phyloP scores from a whole-genome alignment of 2,797 vertebrate genomes.

The Schizothorax lantsangensis region DNA sequence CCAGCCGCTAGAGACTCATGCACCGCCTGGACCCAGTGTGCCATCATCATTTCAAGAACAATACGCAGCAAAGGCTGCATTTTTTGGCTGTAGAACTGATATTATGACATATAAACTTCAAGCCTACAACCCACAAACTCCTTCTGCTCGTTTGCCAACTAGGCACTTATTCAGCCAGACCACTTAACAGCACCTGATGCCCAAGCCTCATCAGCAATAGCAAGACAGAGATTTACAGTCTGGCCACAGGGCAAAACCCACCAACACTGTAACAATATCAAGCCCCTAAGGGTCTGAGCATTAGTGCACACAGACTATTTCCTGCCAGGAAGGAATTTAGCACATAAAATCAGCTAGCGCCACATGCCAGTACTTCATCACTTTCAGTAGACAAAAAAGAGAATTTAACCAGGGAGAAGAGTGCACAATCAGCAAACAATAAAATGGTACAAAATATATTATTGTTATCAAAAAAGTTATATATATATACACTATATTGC shows the following conservation, averaged over 20 bases:
- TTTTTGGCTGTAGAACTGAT: not conserved
- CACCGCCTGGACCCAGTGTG: slow-evolving; percentile 37
- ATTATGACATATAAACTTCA: not conserved
- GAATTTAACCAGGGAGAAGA: slow-evolving; percentile 49
- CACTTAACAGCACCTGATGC: slow-evolving; percentile 62
- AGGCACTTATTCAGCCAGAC: slow-evolving; percentile 33
- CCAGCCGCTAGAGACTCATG: slow-evolving; percentile 44
- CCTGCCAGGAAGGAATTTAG: slow-evolving; percentile 80
- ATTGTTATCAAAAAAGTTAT: not conserved
- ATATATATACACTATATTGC: not conserved
- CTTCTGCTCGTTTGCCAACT: slow-evolving; percentile 13
- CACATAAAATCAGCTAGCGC: slow-evolving; percentile 65
- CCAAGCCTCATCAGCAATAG: slow-evolving; percentile 62
- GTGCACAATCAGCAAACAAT: slow-evolving; percentile 12
- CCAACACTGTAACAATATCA: slow-evolving; percentile 70
- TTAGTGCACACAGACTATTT: slow-evolving; percentile 68
- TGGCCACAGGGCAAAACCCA: slow-evolving; percentile 59
- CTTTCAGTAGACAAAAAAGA: slow-evolving; percentile 56
- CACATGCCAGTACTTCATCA: slow-evolving; percentile 68
- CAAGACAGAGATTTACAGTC: slow-evolving; percentile 56
- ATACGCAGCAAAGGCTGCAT: not conserved
- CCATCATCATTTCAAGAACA: slow-evolving; percentile 41
- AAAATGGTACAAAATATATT: not conserved
- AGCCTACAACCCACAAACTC: not conserved
- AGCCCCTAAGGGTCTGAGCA: slow-evolving; percentile 60